Evolutionary conservation across 2,888 invertebrate species (phyloP).

Genomic region (Psylliodes chrysocephalus): DNA sequence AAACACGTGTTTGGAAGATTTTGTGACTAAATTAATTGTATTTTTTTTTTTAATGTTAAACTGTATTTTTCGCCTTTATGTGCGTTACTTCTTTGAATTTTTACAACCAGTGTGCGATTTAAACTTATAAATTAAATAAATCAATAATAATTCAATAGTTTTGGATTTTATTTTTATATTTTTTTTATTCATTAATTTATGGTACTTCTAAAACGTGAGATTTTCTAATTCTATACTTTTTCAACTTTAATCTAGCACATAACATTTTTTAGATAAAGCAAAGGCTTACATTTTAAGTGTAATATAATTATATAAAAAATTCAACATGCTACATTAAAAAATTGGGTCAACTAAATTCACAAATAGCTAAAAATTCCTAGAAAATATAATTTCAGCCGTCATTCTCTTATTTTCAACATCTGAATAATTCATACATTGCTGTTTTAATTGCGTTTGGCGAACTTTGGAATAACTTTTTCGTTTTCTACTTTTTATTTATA

Average conservation of each 20-base stretch:
- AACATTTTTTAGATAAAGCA: not conserved
- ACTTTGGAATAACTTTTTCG: not conserved
- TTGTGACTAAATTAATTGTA: too few species aligned
- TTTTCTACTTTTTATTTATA: not conserved
- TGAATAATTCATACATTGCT: not conserved
- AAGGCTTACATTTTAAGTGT: not conserved
- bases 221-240: too few species aligned
- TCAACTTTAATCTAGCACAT: not conserved
- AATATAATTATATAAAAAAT: not conserved
- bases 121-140: too few species aligned
- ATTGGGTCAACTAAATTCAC: not conserved
- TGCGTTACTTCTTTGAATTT: too few species aligned
- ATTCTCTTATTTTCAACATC: not conserved
- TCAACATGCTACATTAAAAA: not conserved
- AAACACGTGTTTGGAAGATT: too few species aligned
- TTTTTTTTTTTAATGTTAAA: too few species aligned
- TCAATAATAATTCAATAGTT: too few species aligned
- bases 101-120: too few species aligned
- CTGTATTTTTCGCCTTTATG: too few species aligned
- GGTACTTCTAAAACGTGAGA: too few species aligned
- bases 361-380: not conserved
- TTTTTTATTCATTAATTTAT: too few species aligned
- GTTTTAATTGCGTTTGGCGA: not conserved
- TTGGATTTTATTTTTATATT: too few species aligned
- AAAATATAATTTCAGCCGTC: conserved; percentile 1